phyloP scores from a whole-genome alignment of 2,888 invertebrate genomes.

The Acronicta alni region DNA sequence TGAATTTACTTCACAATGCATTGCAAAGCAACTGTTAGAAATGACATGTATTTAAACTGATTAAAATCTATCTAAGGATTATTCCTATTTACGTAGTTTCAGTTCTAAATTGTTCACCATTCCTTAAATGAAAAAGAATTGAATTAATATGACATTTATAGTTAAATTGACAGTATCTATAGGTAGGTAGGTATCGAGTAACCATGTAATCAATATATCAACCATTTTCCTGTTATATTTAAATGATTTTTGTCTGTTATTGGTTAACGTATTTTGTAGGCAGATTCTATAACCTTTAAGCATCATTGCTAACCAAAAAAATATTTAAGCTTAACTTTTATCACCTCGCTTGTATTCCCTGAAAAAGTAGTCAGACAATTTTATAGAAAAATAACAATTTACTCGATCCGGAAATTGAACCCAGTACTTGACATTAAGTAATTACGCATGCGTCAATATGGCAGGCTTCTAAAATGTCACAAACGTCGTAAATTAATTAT shows the following conservation, averaged over 20 bases:
- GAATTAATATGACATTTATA: neutral
- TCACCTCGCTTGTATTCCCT: neutral
- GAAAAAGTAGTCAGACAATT: neutral
- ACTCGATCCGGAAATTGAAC: no score
- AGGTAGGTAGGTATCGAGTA: conserved; percentile 18
- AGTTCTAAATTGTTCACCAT: neutral
- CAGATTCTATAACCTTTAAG: neutral
- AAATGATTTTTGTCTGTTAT: conserved; percentile 22
- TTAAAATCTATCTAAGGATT: neutral
- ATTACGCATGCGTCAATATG: no score
- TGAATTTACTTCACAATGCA: neutral
- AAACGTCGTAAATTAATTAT: no score
- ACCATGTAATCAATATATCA: conserved; percentile 17
- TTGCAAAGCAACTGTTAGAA: neutral
- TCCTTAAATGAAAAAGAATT: neutral
- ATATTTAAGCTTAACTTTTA: neutral
- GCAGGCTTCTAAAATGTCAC: no score
- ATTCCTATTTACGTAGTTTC: neutral
- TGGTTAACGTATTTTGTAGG: conserved; percentile 31
- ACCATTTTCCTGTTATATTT: conserved; percentile 48
- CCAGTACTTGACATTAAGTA: no score
- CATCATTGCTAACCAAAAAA: neutral
- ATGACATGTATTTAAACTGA: no score
- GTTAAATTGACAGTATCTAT: neutral
- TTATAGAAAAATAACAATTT: no score